Conservation (phyloP, 2,888 invertebrate genomes). For the Dexiosoma caninum region DNA sequence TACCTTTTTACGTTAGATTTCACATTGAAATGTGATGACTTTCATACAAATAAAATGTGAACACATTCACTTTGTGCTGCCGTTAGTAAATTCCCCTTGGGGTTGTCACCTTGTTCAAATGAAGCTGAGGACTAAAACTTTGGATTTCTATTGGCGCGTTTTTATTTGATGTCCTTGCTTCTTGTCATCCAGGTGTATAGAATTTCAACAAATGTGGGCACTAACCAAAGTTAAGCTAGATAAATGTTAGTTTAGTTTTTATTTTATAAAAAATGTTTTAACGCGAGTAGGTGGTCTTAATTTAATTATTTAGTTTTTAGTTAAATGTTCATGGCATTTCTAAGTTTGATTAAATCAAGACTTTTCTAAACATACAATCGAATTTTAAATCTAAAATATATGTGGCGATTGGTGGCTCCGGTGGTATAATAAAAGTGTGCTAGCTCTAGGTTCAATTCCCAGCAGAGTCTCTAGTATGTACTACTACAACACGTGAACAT, state of each 20-base stretch:
- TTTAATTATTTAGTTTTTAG: not conserved
- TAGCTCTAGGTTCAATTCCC: too few relatives aligned
- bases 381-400: too few relatives aligned
- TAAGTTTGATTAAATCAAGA: too few relatives aligned
- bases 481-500: too few relatives aligned
- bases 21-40: conserved; percentile 7
- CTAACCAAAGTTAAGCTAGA: not conserved
- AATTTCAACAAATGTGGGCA: conserved; percentile 9
- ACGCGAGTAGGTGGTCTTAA: not conserved
- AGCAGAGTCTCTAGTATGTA: too few relatives aligned
- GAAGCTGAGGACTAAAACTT: conserved; percentile 5
- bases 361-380: too few relatives aligned
- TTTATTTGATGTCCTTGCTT: conserved; percentile 14
- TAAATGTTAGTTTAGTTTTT: not conserved
- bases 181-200: not conserved
- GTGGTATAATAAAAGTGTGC: too few relatives aligned
- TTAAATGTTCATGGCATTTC: not conserved
- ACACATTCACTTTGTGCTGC: not conserved
- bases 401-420: too few relatives aligned
- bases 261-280: not conserved
- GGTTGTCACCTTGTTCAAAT: conserved; percentile 38
- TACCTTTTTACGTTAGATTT: not conserved
- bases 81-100: conserved; percentile 7
- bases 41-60: not conserved
- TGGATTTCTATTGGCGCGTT: conserved; percentile 25